Evolutionary conservation across 1,140 invertebrate genomes (phyloP).

Genomic region (Solenopsis fugax): DNA sequence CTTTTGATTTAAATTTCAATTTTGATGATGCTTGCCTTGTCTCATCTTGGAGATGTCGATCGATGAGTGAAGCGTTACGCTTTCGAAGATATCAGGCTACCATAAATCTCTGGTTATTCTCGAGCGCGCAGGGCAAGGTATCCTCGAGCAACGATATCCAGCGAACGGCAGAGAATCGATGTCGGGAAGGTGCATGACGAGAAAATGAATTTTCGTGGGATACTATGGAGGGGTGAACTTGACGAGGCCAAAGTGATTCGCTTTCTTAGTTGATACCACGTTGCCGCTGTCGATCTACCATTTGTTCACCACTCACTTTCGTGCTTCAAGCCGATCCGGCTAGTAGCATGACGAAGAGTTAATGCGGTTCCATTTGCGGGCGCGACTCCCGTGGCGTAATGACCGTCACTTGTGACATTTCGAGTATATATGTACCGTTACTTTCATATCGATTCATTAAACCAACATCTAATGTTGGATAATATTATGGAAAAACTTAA

Average conservation of each 20-base stretch:
- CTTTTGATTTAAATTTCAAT: not conserved
- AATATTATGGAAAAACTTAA: not conserved
- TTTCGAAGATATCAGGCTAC: constrained; percentile 76
- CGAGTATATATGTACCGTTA: not conserved
- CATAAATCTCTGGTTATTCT: constrained; percentile 51
- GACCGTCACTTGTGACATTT: not conserved
- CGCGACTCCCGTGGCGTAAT: not conserved
- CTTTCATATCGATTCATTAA: not conserved
- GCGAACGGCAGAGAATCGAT: not conserved
- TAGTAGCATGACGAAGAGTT: constrained; percentile 68
- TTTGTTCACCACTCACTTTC: constrained; percentile 84
- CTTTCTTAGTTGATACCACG: constrained; percentile 67
- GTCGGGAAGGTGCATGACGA: not conserved
- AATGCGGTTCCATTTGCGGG: not conserved
- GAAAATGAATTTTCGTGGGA: not conserved
- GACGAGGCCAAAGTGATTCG: constrained; percentile 45
- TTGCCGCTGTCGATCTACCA: constrained; percentile 73
- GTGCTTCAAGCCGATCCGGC: constrained; percentile 69
- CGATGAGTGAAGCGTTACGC: constrained; percentile 18
- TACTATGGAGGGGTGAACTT: constrained; percentile 11
- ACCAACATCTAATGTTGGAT: not conserved
- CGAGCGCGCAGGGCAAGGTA: not conserved
- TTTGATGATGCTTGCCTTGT: too few species aligned
- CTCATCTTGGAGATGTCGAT: not conserved
- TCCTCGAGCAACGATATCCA: not conserved